A percentile compares a stretch with the other conserved stretches of the same genome.
Conservation (phyloP, 2,113 vertebrate species). For the Gallinago undulata region DNA sequence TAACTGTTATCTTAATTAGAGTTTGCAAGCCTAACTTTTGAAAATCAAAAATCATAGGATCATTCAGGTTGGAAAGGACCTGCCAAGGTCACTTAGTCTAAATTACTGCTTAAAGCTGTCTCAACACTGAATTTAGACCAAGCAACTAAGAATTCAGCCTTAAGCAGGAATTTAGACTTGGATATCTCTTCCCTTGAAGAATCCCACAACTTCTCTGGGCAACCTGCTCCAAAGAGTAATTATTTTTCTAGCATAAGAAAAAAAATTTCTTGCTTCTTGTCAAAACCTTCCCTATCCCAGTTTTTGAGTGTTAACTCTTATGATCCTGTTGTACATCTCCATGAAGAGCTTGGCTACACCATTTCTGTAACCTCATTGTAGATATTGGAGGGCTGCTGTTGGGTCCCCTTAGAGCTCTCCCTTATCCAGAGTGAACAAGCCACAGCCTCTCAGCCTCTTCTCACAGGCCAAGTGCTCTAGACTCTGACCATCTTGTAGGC, state of each 20-base stretch:
- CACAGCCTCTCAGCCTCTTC: neutral
- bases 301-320: neutral
- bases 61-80: neutral
- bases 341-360: neutral
- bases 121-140: neutral
- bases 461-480: neutral
- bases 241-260: neutral
- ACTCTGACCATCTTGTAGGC: neutral
- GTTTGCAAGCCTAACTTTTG: neutral
- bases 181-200: neutral
- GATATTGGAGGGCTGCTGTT: neutral
- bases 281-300: neutral
- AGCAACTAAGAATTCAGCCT: neutral
- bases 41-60: neutral
- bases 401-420: neutral
- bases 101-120: neutral
- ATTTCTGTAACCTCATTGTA: neutral
- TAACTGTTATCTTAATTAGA: neutral
- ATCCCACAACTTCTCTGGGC: neutral
- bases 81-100: neutral
- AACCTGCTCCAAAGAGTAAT: neutral
- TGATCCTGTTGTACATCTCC: neutral
- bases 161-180: neutral
- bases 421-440: neutral
- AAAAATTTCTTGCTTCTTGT: neutral